Evolutionary conservation across 2,797 vertebrate genomes (phyloP).

Genomic region (Fistularia tabacaria): DNA sequence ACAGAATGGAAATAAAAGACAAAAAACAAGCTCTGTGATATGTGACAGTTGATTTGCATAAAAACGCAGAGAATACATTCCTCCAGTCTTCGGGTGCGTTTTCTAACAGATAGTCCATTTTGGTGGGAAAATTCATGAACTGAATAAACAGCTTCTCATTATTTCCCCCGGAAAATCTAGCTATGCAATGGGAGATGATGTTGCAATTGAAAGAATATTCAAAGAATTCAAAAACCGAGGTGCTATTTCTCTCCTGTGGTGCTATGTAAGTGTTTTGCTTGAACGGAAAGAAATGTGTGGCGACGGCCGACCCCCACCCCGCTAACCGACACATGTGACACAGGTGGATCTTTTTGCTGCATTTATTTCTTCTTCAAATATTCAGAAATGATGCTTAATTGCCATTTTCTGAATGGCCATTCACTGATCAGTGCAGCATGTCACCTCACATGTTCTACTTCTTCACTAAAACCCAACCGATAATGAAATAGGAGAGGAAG

Average conservation of each 20-base stretch:
- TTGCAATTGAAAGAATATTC: slow-evolving; percentile 60
- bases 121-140: no score
- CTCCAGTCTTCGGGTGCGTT: slow-evolving; percentile 47
- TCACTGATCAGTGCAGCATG: slow-evolving; percentile 45
- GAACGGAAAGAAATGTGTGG: slow-evolving; percentile 16
- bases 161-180: slow-evolving; percentile 31
- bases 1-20: slow-evolving; percentile 73
- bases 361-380: no score
- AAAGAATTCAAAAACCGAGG: slow-evolving; percentile 74
- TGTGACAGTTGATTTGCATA: slow-evolving; percentile 65
- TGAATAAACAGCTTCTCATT: not conserved
- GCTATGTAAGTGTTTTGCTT: slow-evolving; percentile 80
- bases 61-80: slow-evolving; percentile 46
- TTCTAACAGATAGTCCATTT: slow-evolving; percentile 38
- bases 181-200: slow-evolving; percentile 71
- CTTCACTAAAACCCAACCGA: no score
- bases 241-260: slow-evolving; percentile 92
- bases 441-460: not conserved
- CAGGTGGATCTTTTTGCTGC: no score
- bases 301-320: no score
- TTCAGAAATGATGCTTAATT: slow-evolving; percentile 50
- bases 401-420: slow-evolving; percentile 51
- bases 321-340: no score
- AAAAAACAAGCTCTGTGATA: slow-evolving; percentile 67
- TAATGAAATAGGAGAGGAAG: slow-evolving; percentile 9